Percentiles rank a stretch among this genome's conserved stretches.
Evolutionary conservation across 2,113 vertebrate genomes (phyloP).

Genomic region (Athene noctua): DNA sequence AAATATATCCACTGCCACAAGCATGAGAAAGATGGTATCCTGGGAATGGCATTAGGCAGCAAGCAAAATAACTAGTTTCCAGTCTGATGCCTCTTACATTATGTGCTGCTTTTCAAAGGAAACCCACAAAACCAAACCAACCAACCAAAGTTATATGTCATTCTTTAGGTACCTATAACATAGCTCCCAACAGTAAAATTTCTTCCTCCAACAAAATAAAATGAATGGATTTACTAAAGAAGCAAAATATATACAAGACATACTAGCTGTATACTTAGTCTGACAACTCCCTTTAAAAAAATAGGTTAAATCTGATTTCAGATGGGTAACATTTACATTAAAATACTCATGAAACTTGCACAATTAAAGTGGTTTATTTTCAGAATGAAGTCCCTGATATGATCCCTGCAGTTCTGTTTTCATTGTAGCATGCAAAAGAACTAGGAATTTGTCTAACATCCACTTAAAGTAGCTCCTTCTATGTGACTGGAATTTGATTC

Average conservation of each 20-base stretch:
- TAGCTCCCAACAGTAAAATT: background rate
- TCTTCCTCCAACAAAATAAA: background rate
- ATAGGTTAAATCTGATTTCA: background rate
- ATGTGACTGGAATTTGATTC: background rate
- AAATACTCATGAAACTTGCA: background rate
- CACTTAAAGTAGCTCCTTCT: background rate
- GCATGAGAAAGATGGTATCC: background rate
- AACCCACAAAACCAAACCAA: background rate
- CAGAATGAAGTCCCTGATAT: background rate
- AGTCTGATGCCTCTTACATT: background rate
- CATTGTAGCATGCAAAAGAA: background rate
- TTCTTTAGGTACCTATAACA: background rate
- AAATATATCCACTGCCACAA: background rate
- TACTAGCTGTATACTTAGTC: background rate
- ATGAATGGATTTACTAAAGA: background rate
- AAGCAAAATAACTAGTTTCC: background rate
- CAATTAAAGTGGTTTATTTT: background rate
- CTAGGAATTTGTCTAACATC: background rate
- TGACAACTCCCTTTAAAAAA: background rate
- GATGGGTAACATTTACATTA: background rate
- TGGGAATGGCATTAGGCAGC: background rate
- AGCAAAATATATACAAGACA: background rate
- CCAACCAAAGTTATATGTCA: background rate
- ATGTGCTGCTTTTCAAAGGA: background rate
- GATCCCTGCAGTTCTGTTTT: background rate